Evolutionary conservation across 2,797 vertebrate genomes (phyloP).

Genomic region (Pempheris klunzingeri): DNA sequence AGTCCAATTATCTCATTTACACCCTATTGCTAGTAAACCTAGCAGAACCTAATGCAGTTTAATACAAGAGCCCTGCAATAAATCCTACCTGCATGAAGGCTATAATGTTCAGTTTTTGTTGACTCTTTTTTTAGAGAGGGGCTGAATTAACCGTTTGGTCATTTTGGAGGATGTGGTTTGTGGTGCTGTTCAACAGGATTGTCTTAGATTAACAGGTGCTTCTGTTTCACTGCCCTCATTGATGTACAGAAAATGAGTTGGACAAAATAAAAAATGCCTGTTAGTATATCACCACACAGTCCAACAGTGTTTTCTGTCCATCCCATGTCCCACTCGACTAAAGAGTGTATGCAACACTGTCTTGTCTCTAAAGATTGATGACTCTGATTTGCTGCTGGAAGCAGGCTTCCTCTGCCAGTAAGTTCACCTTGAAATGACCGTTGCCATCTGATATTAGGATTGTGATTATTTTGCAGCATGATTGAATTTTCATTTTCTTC

Average conservation of each 20-base stretch:
- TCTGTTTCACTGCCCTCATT: neutral
- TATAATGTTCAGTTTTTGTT: no score
- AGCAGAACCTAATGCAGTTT: neutral
- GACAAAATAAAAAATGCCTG: neutral
- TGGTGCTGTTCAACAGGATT: no score
- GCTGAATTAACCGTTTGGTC: no score
- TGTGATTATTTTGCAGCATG: neutral
- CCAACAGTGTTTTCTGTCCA: neutral
- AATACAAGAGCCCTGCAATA: no score
- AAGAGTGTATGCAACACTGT: neutral
- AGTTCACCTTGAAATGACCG: conserved; percentile 6
- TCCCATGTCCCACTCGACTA: neutral
- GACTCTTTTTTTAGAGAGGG: no score
- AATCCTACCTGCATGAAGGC: neutral
- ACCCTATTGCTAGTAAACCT: neutral
- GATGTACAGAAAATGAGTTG: neutral
- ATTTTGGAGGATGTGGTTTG: no score
- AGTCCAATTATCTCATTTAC: neutral
- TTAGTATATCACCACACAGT: neutral
- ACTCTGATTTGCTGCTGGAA: neutral
- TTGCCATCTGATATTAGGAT: neutral
- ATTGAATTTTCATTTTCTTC: neutral
- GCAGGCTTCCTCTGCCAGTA: neutral
- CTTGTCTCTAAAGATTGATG: neutral
- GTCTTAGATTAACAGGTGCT: neutral